A percentile compares a stretch with the other conserved stretches of the same genome.
Conservation (phyloP, 2,113 vertebrate genomes). For the Scolopax mira region DNA sequence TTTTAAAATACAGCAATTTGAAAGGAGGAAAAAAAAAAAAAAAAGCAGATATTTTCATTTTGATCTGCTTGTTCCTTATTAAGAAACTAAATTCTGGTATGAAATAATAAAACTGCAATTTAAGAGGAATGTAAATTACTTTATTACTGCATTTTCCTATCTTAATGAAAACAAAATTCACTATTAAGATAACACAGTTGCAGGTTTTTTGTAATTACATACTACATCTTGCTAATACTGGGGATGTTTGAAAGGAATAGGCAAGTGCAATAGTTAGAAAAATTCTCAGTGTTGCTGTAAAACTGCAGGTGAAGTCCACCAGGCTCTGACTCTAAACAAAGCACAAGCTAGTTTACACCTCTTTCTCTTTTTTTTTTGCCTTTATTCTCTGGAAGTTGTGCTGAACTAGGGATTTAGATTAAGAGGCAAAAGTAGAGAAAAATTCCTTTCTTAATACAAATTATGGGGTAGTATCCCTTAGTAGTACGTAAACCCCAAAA, state of each 20-base stretch:
- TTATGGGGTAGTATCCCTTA: not conserved
- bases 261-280: not conserved
- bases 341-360: not conserved
- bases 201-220: constrained; percentile 18
- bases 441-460: not conserved
- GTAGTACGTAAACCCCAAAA: not conserved
- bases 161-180: constrained; percentile 36
- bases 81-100: not conserved
- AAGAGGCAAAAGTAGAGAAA: not conserved
- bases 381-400: not conserved
- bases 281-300: not conserved
- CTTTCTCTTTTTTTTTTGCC: not conserved
- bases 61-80: constrained; percentile 29
- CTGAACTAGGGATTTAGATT: not conserved
- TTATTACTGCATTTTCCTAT: not conserved
- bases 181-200: constrained; percentile 7
- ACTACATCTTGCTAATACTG: not conserved
- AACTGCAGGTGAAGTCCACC: not conserved
- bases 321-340: not conserved
- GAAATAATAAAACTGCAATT: constrained; percentile 39
- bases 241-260: not conserved
- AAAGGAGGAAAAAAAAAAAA: not conserved
- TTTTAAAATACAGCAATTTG: constrained; percentile 34
- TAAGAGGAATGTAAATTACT: constrained; percentile 16
- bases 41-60: constrained; percentile 1